Evolutionary conservation across 2,888 invertebrate genomes (phyloP), one percentile per base, ranked within the genome.

Genomic region (Limnephilus auricula): DNA sequence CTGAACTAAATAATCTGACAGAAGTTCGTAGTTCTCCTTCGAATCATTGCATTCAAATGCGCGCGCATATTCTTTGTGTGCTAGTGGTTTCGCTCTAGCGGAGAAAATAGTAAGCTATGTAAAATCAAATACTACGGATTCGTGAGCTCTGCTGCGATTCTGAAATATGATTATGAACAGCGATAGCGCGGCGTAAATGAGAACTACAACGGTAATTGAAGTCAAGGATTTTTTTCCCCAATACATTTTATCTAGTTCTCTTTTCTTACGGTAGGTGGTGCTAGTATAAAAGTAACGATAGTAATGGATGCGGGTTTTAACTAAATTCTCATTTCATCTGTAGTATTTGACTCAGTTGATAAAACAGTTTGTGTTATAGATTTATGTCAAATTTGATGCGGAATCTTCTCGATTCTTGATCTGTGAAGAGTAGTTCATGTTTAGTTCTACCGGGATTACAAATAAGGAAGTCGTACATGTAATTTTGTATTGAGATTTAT

Each of bases 41-140:
- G n/a, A n/a, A n/a, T n/a, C n/a, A 45, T 65, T 78, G 50, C 31
- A 45, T 91, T 88, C 82, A 91, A 91, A 91, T 91, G 90, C 91
- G 91, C 90, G 90, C 91, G 91, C 91, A 91, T 79, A 65, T 50
- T 90, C 89, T 89, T 88, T 90, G 90, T 90, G 79, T 79, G 90
- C 79, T 86, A 86, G 86, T 79, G 84, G 50, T 40, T 79, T 3
- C 30, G 4, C 86, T 90, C 90, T 90, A 31, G 90, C 78, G 90
- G 65, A n/a, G 45, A 85, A 86, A 40, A 79, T 34, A 83, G 40
- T n/a, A 83, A 90, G 50, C 50, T 83, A 12, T 34, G 1, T 25
- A 30, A 30, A 37, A 13, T 80, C 13, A 80, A 80, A 31, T 65
- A 65, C 65, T 65, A n/a, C n/a, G 25, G 65, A 65, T 65, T 65